Evolutionary conservation across 2,888 invertebrate species (phyloP).

Genomic region (Mermis nigrescens): DNA sequence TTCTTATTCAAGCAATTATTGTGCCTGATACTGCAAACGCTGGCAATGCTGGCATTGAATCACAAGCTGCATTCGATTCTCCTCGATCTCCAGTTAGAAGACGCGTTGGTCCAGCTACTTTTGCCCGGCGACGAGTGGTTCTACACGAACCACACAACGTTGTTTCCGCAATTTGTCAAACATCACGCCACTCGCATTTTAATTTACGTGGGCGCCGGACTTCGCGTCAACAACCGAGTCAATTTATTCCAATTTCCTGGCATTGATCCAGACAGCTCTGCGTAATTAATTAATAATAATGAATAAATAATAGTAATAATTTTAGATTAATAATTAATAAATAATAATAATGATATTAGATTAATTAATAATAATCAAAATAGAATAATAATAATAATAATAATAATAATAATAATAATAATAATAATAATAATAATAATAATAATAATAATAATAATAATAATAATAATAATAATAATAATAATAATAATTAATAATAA

Average conservation of each 20-base stretch:
- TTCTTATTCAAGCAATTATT: constrained; percentile 41
- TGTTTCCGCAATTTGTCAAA: constrained; percentile 46
- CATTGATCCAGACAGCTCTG: constrained; percentile 29
- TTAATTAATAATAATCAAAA: no score
- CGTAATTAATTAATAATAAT: not conserved
- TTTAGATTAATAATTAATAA: not conserved
- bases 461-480: no score
- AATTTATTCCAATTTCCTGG: constrained; percentile 43
- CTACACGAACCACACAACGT: constrained; percentile 47
- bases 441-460: no score
- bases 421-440: no score
- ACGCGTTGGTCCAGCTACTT: constrained; percentile 44
- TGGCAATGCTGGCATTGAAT: constrained; percentile 43
- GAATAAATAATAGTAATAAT: no score
- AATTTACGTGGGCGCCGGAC: constrained; percentile 46
- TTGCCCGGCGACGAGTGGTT: constrained; percentile 49
- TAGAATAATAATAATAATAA: no score
- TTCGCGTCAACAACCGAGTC: constrained; percentile 43
- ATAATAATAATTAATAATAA: no score
- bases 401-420: not conserved
- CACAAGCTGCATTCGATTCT: constrained; percentile 41
- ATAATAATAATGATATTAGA: no score
- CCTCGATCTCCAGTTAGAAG: constrained; percentile 43
- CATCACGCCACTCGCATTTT: constrained; percentile 46
- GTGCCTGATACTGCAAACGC: constrained; percentile 44